Evolutionary conservation across 2,113 vertebrate genomes (phyloP).

Genomic region (Chaetodon trifascialis): DNA sequence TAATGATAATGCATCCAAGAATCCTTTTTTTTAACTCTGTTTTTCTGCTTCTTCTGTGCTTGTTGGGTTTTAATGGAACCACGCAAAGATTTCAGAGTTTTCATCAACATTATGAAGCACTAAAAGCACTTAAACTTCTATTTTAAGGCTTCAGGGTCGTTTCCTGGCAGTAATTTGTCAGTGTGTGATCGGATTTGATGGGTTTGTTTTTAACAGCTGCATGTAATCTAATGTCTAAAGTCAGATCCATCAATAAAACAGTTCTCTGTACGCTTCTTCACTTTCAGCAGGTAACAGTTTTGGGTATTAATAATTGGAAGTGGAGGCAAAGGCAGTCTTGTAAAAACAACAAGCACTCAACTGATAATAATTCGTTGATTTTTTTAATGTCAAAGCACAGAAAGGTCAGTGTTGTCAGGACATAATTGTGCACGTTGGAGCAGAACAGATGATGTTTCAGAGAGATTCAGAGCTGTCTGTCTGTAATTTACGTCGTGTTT

Average conservation of each 20-base stretch:
- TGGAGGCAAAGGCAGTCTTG: background rate
- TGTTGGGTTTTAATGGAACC: background rate
- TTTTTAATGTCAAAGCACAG: background rate
- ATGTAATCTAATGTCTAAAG: too few species aligned
- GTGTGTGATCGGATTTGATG: too few species aligned
- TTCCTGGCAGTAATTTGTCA: too few species aligned
- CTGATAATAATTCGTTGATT: background rate
- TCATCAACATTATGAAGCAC: too few species aligned
- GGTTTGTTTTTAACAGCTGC: too few species aligned
- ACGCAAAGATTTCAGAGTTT: background rate
- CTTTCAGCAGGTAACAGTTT: background rate
- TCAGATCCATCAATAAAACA: background rate
- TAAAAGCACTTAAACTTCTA: background rate
- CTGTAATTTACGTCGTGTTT: slow-evolving; percentile 7
- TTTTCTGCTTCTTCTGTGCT: background rate
- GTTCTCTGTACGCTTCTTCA: background rate
- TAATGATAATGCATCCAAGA: background rate
- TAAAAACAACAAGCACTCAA: background rate
- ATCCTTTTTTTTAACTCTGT: background rate
- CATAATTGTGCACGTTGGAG: background rate
- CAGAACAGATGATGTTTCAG: background rate
- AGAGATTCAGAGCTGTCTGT: background rate
- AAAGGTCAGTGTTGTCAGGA: background rate
- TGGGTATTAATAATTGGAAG: background rate
- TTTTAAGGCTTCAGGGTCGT: background rate